phyloP scores from a whole-genome alignment of 2,888 invertebrate genomes.

The Octonoba sinensis region DNA sequence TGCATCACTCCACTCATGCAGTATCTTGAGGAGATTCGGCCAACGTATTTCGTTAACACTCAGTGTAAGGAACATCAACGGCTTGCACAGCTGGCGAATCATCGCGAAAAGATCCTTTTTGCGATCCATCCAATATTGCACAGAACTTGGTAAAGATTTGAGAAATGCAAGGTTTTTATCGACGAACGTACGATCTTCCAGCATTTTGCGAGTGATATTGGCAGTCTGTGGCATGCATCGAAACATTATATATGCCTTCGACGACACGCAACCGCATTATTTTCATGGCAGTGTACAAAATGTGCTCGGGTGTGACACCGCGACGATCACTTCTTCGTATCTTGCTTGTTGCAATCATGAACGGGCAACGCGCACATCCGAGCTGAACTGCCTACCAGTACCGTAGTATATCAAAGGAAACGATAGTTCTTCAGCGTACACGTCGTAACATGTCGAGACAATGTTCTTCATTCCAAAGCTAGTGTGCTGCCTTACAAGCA shows the following conservation, averaged over 20 bases:
- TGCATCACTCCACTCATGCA: no score
- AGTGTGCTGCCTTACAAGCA: neutral
- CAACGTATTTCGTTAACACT: neutral
- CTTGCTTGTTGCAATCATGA: neutral
- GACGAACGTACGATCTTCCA: neutral
- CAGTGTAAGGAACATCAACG: neutral
- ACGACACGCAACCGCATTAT: neutral
- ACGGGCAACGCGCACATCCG: neutral
- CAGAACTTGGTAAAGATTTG: neutral
- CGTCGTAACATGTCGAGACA: neutral
- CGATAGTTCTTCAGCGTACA: neutral
- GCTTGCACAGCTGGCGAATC: neutral
- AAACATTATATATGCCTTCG: neutral
- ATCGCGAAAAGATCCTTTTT: neutral
- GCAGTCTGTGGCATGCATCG: neutral
- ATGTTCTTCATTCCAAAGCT: neutral
- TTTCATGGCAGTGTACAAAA: neutral
- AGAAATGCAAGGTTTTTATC: neutral
- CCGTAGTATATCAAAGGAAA: neutral
- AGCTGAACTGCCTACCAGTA: neutral
- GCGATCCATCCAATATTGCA: neutral
- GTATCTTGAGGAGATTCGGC: neutral
- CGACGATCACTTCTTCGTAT: neutral
- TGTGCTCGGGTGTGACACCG: neutral
- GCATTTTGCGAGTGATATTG: neutral